Conservation (phyloP, 2,888 invertebrate genomes). For the Stenolophus ochropezus region DNA sequence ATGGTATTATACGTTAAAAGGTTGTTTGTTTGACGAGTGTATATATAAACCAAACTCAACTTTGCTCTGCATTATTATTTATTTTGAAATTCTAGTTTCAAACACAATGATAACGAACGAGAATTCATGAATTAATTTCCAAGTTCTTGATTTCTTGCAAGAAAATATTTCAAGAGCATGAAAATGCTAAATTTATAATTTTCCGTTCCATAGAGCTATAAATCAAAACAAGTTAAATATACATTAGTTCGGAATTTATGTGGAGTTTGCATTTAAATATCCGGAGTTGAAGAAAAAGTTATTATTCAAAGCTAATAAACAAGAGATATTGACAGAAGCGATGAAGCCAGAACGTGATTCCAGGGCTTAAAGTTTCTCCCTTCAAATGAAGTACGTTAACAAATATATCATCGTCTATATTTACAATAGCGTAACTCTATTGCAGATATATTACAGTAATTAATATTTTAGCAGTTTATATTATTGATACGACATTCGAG, state of each 20-base stretch:
- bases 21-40: too few relatives aligned
- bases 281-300: constrained; percentile 12
- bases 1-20: too few relatives aligned
- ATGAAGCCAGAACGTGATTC: background rate
- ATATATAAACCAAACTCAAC: too few relatives aligned
- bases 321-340: constrained; percentile 13
- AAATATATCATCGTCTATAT: too few relatives aligned
- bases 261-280: constrained; percentile 18
- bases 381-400: background rate
- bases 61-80: too few relatives aligned
- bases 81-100: too few relatives aligned
- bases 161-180: background rate
- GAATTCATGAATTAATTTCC: too few relatives aligned
- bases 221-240: constrained; percentile 4
- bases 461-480: too few relatives aligned
- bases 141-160: background rate
- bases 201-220: background rate
- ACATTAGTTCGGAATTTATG: background rate
- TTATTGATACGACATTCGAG: too few relatives aligned
- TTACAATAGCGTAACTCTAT: too few relatives aligned
- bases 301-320: constrained; percentile 15
- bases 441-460: too few relatives aligned
- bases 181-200: constrained; percentile 22
- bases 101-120: too few relatives aligned
- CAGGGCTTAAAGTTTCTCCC: background rate